Conservation (phyloP, 2,797 vertebrate species). For the Leucoraja ocellata region DNA sequence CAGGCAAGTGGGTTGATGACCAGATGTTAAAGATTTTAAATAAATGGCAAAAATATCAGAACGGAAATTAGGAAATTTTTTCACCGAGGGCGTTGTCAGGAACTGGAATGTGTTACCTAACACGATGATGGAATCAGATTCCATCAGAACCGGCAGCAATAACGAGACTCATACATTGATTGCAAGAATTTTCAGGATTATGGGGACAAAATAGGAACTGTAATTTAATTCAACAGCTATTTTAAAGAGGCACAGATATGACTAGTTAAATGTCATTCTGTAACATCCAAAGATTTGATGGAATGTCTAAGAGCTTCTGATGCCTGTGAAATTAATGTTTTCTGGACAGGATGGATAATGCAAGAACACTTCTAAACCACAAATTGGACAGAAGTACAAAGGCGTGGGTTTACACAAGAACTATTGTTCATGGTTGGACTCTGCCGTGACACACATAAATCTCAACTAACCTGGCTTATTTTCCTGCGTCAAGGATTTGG, state of each 20-base stretch:
- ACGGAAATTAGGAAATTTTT: background rate
- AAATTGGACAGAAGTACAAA: background rate
- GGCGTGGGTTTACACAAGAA: background rate
- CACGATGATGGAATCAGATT: background rate
- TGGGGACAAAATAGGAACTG: background rate
- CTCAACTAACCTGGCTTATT: slow-evolving; percentile 4
- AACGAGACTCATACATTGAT: background rate
- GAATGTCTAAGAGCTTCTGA: background rate
- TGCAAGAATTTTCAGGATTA: background rate
- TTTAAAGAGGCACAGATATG: background rate
- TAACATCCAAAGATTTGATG: too few species aligned
- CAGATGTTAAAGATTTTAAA: background rate
- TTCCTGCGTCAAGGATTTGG: slow-evolving; percentile 52
- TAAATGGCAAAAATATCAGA: background rate
- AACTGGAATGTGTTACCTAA: background rate
- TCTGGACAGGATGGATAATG: background rate
- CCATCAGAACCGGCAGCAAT: background rate
- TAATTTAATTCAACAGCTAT: background rate
- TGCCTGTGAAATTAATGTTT: slow-evolving; percentile 41
- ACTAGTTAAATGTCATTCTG: background rate
- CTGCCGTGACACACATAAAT: background rate
- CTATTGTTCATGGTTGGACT: background rate
- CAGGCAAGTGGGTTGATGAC: background rate
- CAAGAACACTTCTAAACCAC: background rate
- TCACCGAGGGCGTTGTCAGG: background rate